Percentiles rank a stretch among this genome's conserved stretches.
Evolutionary conservation across 2,113 vertebrate genomes (phyloP).

Genomic region (Anoura caudifer): DNA sequence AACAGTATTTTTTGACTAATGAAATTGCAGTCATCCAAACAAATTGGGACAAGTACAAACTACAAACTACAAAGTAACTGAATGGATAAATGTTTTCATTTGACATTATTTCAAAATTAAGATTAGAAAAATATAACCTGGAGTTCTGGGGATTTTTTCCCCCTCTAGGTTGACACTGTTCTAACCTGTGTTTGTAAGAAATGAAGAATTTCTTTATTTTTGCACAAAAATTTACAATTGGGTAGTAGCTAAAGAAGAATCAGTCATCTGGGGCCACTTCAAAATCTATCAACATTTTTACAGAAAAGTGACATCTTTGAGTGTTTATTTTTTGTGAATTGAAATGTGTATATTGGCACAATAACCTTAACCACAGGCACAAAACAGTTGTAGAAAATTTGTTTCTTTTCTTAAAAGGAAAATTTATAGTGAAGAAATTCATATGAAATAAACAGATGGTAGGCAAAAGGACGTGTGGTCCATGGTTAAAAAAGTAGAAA

Average conservation of each 20-base stretch:
- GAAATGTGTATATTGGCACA: background rate
- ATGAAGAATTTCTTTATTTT: background rate
- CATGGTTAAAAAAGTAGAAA: background rate
- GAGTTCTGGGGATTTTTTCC: background rate
- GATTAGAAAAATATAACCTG: background rate
- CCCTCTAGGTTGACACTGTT: background rate
- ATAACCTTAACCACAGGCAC: background rate
- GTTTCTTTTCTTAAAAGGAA: conserved; percentile 20
- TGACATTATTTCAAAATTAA: conserved; percentile 21
- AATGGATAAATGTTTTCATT: background rate
- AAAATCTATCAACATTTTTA: background rate
- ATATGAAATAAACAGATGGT: background rate
- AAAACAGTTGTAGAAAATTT: background rate
- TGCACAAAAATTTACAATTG: background rate
- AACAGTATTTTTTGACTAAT: conserved; percentile 50
- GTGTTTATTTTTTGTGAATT: background rate
- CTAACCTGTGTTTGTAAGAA: background rate
- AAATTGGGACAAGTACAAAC: conserved; percentile 12
- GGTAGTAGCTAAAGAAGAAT: background rate
- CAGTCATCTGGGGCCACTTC: background rate
- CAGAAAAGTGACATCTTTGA: background rate
- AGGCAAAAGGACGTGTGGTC: background rate
- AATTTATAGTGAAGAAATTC: background rate
- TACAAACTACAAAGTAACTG: background rate
- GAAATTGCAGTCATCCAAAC: conserved; percentile 10